Percentiles rank a stretch among this genome's conserved stretches.
These are phyloP conservation scores for Xyliphius kryptos DNA, from an alignment of 2,113 vertebrate species.

Conservation along the genomic window DNA sequence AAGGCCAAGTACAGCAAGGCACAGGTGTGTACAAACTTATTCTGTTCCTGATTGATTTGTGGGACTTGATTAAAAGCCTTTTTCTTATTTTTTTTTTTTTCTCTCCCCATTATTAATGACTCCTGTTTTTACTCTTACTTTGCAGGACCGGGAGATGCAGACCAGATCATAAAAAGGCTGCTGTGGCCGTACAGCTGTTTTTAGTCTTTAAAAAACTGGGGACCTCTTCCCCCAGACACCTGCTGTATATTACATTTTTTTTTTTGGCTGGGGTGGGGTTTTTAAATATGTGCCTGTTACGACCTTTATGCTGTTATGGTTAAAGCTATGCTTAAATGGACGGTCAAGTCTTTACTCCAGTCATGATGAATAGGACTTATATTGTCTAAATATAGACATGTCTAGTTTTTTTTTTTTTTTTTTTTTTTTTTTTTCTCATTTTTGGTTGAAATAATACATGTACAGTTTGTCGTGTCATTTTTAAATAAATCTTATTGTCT, in stretches of 20 bases:
- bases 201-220: not conserved
- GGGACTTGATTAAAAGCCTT: too few relatives aligned
- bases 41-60: too few relatives aligned
- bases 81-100: not conserved
- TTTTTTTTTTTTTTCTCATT: slow-evolving; percentile 21
- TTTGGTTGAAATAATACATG: not conserved
- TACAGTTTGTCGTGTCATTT: slow-evolving; percentile 8
- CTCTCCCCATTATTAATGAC: too few relatives aligned
- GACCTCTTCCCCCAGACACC: too few relatives aligned
- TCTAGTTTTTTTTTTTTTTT: too few relatives aligned
- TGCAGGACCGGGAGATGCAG: slow-evolving; percentile 82
- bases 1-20: slow-evolving; percentile 71
- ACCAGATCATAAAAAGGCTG: slow-evolving; percentile 58
- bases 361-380: not conserved
- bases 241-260: slow-evolving; percentile 30
- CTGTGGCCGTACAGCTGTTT: not conserved
- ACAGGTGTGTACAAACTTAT: slow-evolving; percentile 73
- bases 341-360: not conserved
- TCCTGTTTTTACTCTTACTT: too few relatives aligned
- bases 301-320: too few relatives aligned
- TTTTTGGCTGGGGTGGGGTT: not conserved
- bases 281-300: slow-evolving; percentile 31
- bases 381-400: not conserved
- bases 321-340: too few relatives aligned
- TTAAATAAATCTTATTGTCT: slow-evolving; percentile 4